Base-by-base conservation (phyloP, 2,113 vertebrate species). In the Cyanoderma ruficeps region DNA sequence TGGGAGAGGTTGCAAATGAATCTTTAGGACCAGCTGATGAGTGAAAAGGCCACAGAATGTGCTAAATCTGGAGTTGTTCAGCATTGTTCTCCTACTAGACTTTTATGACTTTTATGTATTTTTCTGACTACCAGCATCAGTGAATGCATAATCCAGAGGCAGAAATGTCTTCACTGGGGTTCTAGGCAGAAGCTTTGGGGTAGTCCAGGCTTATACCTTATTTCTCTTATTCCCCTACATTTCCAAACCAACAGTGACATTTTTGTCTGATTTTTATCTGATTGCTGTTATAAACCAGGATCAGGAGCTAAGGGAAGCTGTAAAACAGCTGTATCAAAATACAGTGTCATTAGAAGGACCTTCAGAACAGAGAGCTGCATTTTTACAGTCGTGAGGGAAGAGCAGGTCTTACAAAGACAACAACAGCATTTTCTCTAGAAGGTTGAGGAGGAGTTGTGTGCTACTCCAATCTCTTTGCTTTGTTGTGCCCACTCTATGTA, bases 251-350 rank as follows among this genome's bases (percentile, higher is more conserved):
- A 11, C 55, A 49, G 49, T 57, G 69, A 77, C 39, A 74, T n/a
- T n/a, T n/a, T n/a, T n/a, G n/a, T n/a, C n/a, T n/a, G n/a, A 37
- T 39, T 1, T 0, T 77, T 81, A 20, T 15, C 39, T 75, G 68
- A 52, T 67, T 44, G 55, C 21, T 86, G 8, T 83, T 89, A 63
- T 22, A 71, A 78, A 56, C 30, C 6, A 25, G 47, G 7, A 80
- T 88, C 63, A 47, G 47, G 42, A 86, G 39, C 33, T 69, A 46
- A 74, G 39, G 33, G 49, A 84, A 68, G 19, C 61, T 87, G 14
- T 60, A 35, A 78, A 64, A 41, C 30, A 13, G 11, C 52, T 59
- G 16, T 59, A 31, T 63, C 37, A 77, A 83, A 93, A 70, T 88
- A 30, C 11, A 53, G 13, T 59, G 55, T 67, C 50, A 23, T 33